A percentile compares a stretch with the other conserved stretches of the same genome.
These are phyloP conservation scores for Gymnosoma rotundatum DNA, from an alignment of 2,888 invertebrate species.

Conservation along the genomic window DNA sequence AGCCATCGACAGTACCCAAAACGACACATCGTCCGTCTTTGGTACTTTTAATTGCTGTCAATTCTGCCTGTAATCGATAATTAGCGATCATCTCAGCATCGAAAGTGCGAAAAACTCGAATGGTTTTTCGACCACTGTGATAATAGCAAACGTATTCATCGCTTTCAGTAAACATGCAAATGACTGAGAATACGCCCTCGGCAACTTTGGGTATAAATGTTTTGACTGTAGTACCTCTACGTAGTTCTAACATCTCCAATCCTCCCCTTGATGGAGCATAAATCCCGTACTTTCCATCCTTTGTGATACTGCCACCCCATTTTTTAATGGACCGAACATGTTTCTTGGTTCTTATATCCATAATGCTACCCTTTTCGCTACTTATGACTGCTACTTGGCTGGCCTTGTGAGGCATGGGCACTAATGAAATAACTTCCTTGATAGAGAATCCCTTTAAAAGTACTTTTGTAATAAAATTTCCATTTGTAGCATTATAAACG, in stretches of 20 bases:
- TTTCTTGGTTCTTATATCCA: constrained; percentile 94
- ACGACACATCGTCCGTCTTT: constrained; percentile 91
- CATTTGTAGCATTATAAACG: constrained; percentile 92
- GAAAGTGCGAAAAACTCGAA: constrained; percentile 94
- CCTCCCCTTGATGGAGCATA: constrained; percentile 96
- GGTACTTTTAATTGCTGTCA: constrained; percentile 91
- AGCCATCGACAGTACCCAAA: constrained; percentile 96
- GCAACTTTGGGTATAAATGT: constrained; percentile 97
- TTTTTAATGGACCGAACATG: constrained; percentile 93
- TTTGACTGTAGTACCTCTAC: constrained; percentile 92
- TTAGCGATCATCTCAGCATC: constrained; percentile 97
- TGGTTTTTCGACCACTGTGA: constrained; percentile 96
- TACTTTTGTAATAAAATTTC: constrained; percentile 84
- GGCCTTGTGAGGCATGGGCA: constrained; percentile 92
- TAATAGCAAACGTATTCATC: constrained; percentile 98
- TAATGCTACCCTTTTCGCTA: constrained; percentile 93
- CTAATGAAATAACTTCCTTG: constrained; percentile 89
- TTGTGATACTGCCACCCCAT: constrained; percentile 95
- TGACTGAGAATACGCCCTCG: constrained; percentile 98
- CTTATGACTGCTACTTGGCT: constrained; percentile 94
- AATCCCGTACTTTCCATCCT: constrained; percentile 94
- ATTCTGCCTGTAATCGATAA: constrained; percentile 94
- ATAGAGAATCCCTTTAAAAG: constrained; percentile 83
- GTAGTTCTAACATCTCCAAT: constrained; percentile 94
- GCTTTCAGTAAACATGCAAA: constrained; percentile 95